A percentile compares a stretch with the other conserved stretches of the same genome.
phyloP scores from a whole-genome alignment of 2,797 vertebrate species.

The Brotogeris chrysoptera region DNA sequence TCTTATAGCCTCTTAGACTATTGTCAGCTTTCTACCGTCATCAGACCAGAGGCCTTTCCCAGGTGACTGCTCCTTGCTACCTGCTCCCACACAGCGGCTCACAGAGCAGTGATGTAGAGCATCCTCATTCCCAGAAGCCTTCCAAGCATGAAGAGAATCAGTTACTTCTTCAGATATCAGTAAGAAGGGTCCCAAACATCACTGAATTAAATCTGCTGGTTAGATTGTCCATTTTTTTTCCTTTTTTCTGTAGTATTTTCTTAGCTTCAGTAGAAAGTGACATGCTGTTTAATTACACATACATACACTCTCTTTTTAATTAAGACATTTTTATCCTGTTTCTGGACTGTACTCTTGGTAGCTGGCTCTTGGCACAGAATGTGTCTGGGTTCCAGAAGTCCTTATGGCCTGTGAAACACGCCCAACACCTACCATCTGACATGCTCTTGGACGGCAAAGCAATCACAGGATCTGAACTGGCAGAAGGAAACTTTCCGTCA shows the following conservation, averaged over 20 bases:
- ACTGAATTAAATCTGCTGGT: neutral
- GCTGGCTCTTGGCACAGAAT: neutral
- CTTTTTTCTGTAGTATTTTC: neutral
- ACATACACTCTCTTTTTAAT: neutral
- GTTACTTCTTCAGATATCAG: neutral
- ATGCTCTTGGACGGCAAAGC: conserved; percentile 39
- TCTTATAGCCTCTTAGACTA: neutral
- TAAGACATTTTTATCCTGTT: neutral
- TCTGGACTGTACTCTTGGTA: neutral
- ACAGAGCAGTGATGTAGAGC: neutral
- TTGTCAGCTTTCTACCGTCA: neutral
- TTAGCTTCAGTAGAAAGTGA: neutral
- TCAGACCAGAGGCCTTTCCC: neutral
- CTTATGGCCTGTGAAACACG: neutral
- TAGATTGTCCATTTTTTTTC: neutral
- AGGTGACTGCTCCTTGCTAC: neutral
- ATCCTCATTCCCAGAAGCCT: neutral
- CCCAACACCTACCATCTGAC: conserved; percentile 24
- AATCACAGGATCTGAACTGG: conserved; percentile 11
- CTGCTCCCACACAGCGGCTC: neutral
- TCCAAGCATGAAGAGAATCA: neutral
- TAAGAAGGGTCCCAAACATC: neutral
- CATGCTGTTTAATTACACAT: neutral
- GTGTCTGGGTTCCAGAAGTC: neutral
- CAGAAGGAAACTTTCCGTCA: neutral